Base-by-base conservation (phyloP, 2,888 invertebrate genomes). In the Nemurella pictetii region DNA sequence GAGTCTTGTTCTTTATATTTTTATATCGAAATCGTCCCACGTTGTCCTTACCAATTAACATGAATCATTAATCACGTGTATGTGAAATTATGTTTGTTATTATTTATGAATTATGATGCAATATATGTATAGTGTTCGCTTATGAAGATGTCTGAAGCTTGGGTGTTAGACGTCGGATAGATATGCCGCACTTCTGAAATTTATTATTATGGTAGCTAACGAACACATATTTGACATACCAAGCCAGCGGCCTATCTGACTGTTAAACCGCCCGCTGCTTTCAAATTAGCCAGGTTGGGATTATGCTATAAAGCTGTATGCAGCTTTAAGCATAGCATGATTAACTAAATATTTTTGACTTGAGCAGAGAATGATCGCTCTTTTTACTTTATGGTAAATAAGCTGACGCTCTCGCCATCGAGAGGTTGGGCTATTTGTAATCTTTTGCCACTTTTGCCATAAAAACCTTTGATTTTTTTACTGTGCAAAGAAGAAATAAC, bases 191-290 rank as follows among this genome's bases (percentile, higher is more conserved):
- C 75, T 75, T 25, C 75, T 75, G 75, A 75, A 75, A 75, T 75
- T 26, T 75, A 75, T 75, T 26, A n/a, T 75, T 25, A 4, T 75
- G 26, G 75, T 5, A 75, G 75, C 75, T 75, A 75, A 75, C 75
- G 75, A 75, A 75, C 75, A 75, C 75, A 75, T 28, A 75, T 75
- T 75, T 28, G 75, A 75, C 75, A 75, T 75, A 75, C 75, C 75
- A 75, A 75, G 26, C 5, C 3, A 75, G 2, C 75, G 26, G 75
- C 75, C 26, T 27, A 26, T 27, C 26, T 26, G 25, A 9, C 26
- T 9, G 20, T n/a, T 78, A 1, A 7, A 30, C 28, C 78, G 1
- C 78, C 78, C 78, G 78, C 30, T 78, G 78, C n/a, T 78, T 78
- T 27, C 29, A 28, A 78, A 78, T 78, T 78, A 78, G 78, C 78